Percentiles rank a stretch among this genome's conserved stretches.
These are phyloP conservation scores for Coregonus ussuriensis DNA, from an alignment of 2,797 vertebrate genomes.

Conservation along the genomic window DNA sequence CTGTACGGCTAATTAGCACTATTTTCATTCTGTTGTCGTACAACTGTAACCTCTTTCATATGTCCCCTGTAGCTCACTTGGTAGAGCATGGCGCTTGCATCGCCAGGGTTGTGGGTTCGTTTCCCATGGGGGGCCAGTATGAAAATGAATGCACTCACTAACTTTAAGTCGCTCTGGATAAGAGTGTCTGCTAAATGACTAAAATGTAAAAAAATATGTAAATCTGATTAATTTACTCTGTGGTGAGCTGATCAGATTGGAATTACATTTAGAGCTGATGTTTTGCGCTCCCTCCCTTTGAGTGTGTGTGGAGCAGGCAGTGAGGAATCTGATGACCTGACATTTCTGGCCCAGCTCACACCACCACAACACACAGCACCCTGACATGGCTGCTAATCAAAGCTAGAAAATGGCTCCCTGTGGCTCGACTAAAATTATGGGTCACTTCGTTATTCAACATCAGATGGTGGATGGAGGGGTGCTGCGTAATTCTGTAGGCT, in stretches of 20 bases:
- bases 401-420: conserved; percentile 51
- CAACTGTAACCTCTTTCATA: conserved; percentile 65
- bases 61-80: no score
- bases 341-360: conserved; percentile 51
- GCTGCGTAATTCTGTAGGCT: conserved; percentile 54
- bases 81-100: no score
- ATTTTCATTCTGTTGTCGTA: conserved; percentile 47
- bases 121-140: no score
- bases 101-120: no score
- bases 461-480: conserved; percentile 52
- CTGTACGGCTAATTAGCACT: conserved; percentile 63
- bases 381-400: conserved; percentile 62
- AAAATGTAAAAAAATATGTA: conserved; percentile 32
- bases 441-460: conserved; percentile 64
- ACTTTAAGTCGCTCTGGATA: no score
- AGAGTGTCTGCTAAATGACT: no score
- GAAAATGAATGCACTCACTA: no score
- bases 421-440: conserved; percentile 55
- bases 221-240: conserved; percentile 68
- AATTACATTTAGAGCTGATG: conserved; percentile 68
- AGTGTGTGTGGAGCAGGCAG: conserved; percentile 37
- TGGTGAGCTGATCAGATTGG: conserved; percentile 65
- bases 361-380: conserved; percentile 21
- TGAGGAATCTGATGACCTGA: conserved; percentile 69
- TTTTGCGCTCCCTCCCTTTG: conserved; percentile 48